phyloP scores from a whole-genome alignment of 2,888 invertebrate genomes.

The Mythimna albipuncta region DNA sequence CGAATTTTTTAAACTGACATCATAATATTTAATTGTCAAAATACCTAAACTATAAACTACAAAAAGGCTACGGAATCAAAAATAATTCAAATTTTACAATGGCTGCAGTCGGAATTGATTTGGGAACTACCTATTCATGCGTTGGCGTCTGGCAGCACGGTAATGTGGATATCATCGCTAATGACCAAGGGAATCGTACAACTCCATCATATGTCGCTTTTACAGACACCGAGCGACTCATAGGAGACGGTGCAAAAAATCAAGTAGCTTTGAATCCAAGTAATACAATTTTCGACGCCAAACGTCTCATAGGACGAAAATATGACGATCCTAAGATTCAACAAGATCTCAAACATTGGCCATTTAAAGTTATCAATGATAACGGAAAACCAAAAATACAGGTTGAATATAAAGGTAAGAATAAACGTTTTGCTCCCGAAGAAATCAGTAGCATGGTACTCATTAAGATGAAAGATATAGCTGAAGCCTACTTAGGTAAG shows the following conservation, averaged over 20 bases:
- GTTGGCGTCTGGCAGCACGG: slow-evolving; percentile 91
- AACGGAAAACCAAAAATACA: slow-evolving; percentile 92
- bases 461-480: slow-evolving; percentile 91
- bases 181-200: slow-evolving; percentile 93
- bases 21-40: slow-evolving; percentile 24
- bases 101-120: slow-evolving; percentile 89
- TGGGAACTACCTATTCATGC: slow-evolving; percentile 90
- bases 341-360: slow-evolving; percentile 95
- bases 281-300: slow-evolving; percentile 95
- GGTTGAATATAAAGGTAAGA: slow-evolving; percentile 92
- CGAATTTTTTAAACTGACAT: slow-evolving; percentile 34
- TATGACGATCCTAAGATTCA: slow-evolving; percentile 94
- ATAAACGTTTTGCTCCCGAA: slow-evolving; percentile 92
- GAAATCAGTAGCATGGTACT: slow-evolving; percentile 93
- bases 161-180: slow-evolving; percentile 93
- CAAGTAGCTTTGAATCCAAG: slow-evolving; percentile 93
- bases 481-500: slow-evolving; percentile 93
- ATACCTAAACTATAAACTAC: slow-evolving; percentile 14
- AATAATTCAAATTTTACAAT: slow-evolving; percentile 66
- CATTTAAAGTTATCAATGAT: slow-evolving; percentile 93
- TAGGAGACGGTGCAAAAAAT: slow-evolving; percentile 93
- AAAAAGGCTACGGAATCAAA: slow-evolving; percentile 12
- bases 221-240: slow-evolving; percentile 91
- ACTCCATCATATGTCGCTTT: slow-evolving; percentile 94
- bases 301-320: slow-evolving; percentile 95